A percentile compares a stretch with the other conserved stretches of the same genome.
Conservation (phyloP, 2,888 invertebrate genomes). For the Galeopsomyia nigrocyanea region DNA sequence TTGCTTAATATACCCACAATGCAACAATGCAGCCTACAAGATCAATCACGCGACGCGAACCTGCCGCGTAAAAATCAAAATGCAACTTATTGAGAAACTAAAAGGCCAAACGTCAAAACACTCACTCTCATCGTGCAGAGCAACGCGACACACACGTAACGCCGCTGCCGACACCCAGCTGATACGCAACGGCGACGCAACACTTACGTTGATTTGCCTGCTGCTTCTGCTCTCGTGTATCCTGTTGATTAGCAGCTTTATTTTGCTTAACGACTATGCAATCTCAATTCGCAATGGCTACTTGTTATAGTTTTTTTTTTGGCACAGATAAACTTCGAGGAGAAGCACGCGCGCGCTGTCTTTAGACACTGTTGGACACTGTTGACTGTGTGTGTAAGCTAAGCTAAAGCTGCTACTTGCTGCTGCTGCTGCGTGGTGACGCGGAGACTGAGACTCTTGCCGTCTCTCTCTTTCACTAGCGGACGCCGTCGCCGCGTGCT, state of each 20-base stretch:
- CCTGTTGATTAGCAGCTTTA: not conserved
- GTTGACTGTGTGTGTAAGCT: no score
- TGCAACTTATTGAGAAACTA: no score
- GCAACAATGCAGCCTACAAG: not conserved
- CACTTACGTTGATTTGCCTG: constrained; percentile 32
- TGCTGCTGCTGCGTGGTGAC: no score
- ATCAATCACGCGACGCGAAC: no score
- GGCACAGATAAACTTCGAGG: not conserved
- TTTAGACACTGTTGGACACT: no score
- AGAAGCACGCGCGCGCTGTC: no score
- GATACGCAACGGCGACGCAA: constrained; percentile 29
- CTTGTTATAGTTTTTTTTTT: not conserved
- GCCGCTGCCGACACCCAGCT: constrained; percentile 3
- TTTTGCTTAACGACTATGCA: not conserved
- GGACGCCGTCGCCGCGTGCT: no score
- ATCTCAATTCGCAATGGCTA: not conserved
- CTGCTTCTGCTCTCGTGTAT: no score
- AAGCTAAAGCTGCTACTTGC: no score
- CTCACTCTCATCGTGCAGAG: no score
- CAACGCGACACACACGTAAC: not conserved
- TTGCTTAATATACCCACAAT: not conserved
- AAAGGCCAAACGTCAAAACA: no score
- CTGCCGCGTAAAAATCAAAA: no score
- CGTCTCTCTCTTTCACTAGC: not conserved
- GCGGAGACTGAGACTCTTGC: not conserved